phyloP scores from a whole-genome alignment of 2,113 vertebrate genomes.

The Pseudopodoces humilis region DNA sequence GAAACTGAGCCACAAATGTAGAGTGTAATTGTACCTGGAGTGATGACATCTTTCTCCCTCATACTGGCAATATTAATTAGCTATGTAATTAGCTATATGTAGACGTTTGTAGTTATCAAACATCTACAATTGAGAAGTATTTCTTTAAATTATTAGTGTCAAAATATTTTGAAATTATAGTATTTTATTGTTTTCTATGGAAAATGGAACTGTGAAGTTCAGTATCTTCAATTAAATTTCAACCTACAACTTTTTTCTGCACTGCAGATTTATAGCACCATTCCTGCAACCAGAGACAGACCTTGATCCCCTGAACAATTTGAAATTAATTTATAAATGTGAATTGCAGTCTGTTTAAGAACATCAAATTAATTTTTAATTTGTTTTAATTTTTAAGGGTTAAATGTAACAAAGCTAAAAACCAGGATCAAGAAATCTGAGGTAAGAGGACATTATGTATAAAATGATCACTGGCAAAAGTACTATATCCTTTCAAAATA shows the following conservation, averaged over 20 bases:
- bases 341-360: neutral
- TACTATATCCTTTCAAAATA: neutral
- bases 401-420: neutral
- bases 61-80: neutral
- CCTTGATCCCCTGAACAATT: neutral
- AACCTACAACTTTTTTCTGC: neutral
- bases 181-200: neutral
- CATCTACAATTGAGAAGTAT: neutral
- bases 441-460: conserved; percentile 58
- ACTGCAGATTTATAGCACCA: neutral
- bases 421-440: conserved; percentile 4
- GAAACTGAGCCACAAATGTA: neutral
- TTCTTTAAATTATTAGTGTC: neutral
- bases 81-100: neutral
- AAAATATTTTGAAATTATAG: neutral
- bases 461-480: neutral
- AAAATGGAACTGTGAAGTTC: neutral
- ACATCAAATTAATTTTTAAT: neutral
- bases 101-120: neutral
- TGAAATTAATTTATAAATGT: neutral
- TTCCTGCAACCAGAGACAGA: neutral
- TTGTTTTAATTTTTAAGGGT: conserved; percentile 41
- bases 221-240: neutral
- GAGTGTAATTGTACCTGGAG: neutral
- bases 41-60: neutral